phyloP scores from a whole-genome alignment of 2,888 invertebrate genomes.

The Leistus spinibarbis region DNA sequence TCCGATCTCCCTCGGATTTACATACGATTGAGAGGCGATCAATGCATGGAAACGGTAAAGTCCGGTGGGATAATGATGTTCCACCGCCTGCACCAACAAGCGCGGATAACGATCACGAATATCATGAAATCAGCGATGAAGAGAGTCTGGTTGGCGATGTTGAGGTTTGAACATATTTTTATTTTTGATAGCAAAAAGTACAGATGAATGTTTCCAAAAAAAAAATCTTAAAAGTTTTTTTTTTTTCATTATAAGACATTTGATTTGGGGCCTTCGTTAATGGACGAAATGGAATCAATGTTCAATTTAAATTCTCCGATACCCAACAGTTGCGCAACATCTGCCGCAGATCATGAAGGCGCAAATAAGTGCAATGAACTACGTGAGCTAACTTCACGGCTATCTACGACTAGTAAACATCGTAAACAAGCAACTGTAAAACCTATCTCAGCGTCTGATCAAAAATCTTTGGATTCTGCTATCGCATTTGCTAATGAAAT shows the following conservation, averaged over 20 bases:
- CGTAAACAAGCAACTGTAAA: constrained; percentile 70
- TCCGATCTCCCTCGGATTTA: background rate
- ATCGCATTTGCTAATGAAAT: constrained; percentile 93
- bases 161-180: constrained; percentile 54
- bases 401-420: constrained; percentile 52
- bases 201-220: too few relatives aligned
- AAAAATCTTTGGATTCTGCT: constrained; percentile 88
- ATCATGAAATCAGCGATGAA: constrained; percentile 84
- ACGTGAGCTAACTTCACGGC: constrained; percentile 64
- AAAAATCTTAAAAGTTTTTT: constrained; percentile 49
- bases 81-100: background rate
- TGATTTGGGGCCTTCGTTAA: constrained; percentile 86
- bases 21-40: constrained; percentile 5
- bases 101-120: constrained; percentile 67
- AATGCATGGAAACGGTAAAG: constrained; percentile 3
- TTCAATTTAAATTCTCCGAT: constrained; percentile 64
- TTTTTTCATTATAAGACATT: constrained; percentile 59
- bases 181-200: background rate
- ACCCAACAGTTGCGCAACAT: constrained; percentile 44
- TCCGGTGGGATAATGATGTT: constrained; percentile 20
- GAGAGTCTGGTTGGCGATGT: constrained; percentile 62
- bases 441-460: constrained; percentile 91
- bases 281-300: constrained; percentile 91
- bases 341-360: constrained; percentile 56
- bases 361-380: constrained; percentile 75